Base-by-base conservation (phyloP, 2,888 invertebrate genomes). In the Athalia cordata region DNA sequence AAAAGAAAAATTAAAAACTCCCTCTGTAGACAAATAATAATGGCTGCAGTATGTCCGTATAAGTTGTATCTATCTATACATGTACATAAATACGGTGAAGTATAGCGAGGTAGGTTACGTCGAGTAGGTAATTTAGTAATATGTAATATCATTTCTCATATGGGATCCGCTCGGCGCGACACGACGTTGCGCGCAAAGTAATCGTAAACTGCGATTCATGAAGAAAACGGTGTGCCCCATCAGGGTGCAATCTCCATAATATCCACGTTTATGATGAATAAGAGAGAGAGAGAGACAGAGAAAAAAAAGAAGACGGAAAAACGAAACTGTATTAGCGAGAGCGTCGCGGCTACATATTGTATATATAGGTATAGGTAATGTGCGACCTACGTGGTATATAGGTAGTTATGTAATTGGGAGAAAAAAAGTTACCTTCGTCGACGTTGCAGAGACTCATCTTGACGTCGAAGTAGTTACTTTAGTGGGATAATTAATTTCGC, bases 401-500 rank as follows among this genome's bases (percentile, higher is more conserved):
- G 15, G 50, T 8, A 15, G 5, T 43, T 64, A 43, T 64, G 64
- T 29, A 29, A 61, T 4, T 11, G 55, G n/a, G n/a, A 4, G n/a
- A 4, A 11, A 8, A 11, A 29, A 8, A 11, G 8, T 1, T 43
- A 15, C 72, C 57, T 15, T 59, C 59, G 9, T 29, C 29, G 29
- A 29, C 29, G 29, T 29, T 29, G 59, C 59, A 45, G 43, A 72
- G n/a, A 57, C 72, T 72, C 59, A 72, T 72, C 59, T 59, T 59
- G 45, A 45, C 29, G 45, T 13, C 7, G 72, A 52, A 72, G 52
- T 59, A 13, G 47, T 52, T 59, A 11, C 57, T 5, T n/a, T 29
- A 29, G n/a, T 55, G 45, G 43, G 57, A 45, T 70, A 72, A 72
- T 72, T 72, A 72, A 72, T 72, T 72, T 59, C 59, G 59, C 72